phyloP scores from a whole-genome alignment of 1,140 invertebrate genomes.

The Drosophila nigromelanica region DNA sequence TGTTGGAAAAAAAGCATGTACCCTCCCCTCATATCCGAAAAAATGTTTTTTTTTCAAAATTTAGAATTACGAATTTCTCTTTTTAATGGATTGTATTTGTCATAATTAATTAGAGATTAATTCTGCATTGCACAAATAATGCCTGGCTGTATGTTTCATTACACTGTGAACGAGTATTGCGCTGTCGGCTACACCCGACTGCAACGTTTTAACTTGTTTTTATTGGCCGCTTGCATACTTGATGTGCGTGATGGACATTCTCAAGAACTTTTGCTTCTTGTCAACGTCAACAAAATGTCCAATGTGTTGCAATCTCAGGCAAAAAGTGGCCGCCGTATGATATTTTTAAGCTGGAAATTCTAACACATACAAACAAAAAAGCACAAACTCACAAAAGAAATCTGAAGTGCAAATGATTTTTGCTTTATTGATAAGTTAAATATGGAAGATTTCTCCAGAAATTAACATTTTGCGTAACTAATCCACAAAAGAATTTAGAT shows the following conservation, averaged over 20 bases:
- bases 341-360: conserved; percentile 54
- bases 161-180: no score
- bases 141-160: no score
- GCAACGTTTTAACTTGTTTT: no score
- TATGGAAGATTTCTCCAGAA: conserved; percentile 1
- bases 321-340: conserved; percentile 36
- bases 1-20: no score
- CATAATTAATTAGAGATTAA: no score
- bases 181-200: no score
- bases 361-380: conserved; percentile 8
- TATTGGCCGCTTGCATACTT: conserved; percentile 39
- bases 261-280: conserved; percentile 61
- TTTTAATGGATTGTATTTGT: no score
- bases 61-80: no score
- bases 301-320: conserved; percentile 63
- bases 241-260: conserved; percentile 73
- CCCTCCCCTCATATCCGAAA: no score
- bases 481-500: not conserved
- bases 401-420: conserved; percentile 48
- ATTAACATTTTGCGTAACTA: not conserved
- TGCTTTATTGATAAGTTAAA: conserved; percentile 16
- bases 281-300: conserved; percentile 61
- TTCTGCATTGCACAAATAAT: no score
- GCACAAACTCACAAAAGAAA: conserved; percentile 5
- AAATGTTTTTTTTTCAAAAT: no score